phyloP scores from a whole-genome alignment of 2,113 vertebrate species.

The Amblyopsis rosae region DNA sequence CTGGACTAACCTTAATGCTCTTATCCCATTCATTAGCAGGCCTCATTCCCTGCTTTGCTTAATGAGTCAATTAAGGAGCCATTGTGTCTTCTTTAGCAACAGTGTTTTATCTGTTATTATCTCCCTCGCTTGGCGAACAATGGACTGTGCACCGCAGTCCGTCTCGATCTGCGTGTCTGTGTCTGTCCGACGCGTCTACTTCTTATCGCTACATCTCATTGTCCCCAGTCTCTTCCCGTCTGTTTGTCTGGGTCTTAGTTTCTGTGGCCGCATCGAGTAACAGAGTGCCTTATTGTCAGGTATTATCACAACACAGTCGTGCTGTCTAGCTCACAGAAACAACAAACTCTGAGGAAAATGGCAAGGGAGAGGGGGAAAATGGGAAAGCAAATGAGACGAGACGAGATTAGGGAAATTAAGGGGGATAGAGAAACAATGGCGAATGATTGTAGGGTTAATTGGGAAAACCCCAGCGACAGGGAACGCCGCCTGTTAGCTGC shows the following conservation, averaged over 20 bases:
- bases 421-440: not conserved
- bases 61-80: constrained; percentile 75
- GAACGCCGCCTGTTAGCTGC: too few species aligned
- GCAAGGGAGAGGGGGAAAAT: not conserved
- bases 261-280: too few species aligned
- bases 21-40: constrained; percentile 65
- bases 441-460: not conserved
- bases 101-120: constrained; percentile 72
- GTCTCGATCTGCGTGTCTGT: constrained; percentile 10
- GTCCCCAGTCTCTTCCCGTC: constrained; percentile 5
- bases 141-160: constrained; percentile 56
- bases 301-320: not conserved
- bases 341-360: not conserved
- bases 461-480: too few species aligned
- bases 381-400: not conserved
- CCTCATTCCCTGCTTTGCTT: constrained; percentile 66
- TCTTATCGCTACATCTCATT: not conserved
- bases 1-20: constrained; percentile 28
- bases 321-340: too few species aligned
- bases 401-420: not conserved
- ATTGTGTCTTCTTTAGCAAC: constrained; percentile 73
- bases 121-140: constrained; percentile 68
- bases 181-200: not conserved
- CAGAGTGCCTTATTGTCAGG: too few species aligned
- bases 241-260: constrained; percentile 3